phyloP scores from a whole-genome alignment of 2,113 vertebrate genomes.

The Tyrannus savana region DNA sequence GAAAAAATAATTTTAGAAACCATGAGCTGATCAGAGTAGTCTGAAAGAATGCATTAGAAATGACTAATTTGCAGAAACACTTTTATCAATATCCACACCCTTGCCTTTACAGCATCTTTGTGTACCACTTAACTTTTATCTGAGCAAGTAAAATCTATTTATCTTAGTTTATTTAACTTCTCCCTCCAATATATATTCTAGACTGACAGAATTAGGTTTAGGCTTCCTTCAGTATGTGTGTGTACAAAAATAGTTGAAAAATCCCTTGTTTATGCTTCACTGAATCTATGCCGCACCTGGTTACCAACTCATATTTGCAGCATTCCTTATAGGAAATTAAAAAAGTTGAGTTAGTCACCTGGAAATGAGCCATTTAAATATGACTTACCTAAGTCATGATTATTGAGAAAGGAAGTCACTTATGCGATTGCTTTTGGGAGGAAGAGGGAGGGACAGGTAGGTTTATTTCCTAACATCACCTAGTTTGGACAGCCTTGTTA shows the following conservation, averaged over 20 bases:
- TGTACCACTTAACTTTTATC: slow-evolving; percentile 33
- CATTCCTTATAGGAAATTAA: slow-evolving; percentile 81
- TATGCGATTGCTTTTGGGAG: not conserved
- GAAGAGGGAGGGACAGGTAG: not conserved
- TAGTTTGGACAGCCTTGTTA: not conserved
- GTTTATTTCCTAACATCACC: not conserved
- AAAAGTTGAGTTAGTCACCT: slow-evolving; percentile 79
- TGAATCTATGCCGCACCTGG: slow-evolving; percentile 85
- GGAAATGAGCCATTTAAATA: slow-evolving; percentile 75
- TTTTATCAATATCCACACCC: not conserved
- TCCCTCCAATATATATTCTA: slow-evolving; percentile 31
- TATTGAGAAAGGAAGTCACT: not conserved
- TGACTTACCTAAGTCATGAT: slow-evolving; percentile 32
- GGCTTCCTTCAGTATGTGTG: slow-evolving; percentile 17
- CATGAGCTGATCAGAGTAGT: not conserved
- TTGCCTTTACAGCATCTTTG: not conserved
- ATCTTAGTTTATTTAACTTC: slow-evolving; percentile 42
- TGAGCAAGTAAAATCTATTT: slow-evolving; percentile 54
- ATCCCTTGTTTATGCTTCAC: slow-evolving; percentile 80
- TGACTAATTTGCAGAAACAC: not conserved
- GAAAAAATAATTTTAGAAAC: not conserved
- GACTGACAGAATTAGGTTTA: slow-evolving; percentile 62
- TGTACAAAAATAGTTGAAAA: slow-evolving; percentile 63
- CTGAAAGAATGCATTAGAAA: not conserved
- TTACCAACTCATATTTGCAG: slow-evolving; percentile 80